Base-by-base conservation (phyloP, 2,113 vertebrate genomes). In the Fulica atra region DNA sequence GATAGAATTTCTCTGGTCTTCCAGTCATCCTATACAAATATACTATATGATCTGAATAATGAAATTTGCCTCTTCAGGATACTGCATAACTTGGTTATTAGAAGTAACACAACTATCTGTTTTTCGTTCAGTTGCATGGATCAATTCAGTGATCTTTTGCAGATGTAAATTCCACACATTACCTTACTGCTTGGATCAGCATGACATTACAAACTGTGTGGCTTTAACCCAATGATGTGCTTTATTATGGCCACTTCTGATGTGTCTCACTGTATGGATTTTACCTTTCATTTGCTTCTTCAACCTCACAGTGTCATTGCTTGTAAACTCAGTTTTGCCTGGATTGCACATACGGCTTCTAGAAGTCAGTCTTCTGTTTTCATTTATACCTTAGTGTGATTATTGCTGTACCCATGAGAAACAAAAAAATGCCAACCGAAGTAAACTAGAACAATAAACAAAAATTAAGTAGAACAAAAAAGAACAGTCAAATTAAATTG, bases 361-460 rank as follows among this genome's bases (percentile, higher is more conserved):
- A 65, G 29, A 83, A 86, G 59, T 82, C 51, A 72, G 48, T 64
- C 84, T 96, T 94, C 81, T 88, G 85, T 83, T 96, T 88, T 86
- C 92, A 68, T 86, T 88, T 89, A 71, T 88, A 56, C 13, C 3
- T 88, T 66, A 38, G 19, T 79, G 26, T 48, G n/a, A 61, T 89
- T 85, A 36, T 77, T 93, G 38, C 89, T 82, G 4, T 88, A 81
- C 6, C 40, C 61, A 42, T 46, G 40, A 59, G 63, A 94, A 89
- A 86, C 35, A 13, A 17, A 60, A 63, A 72, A 59, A 54, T 8
- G 15, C 40, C 8, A 77, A 48, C 60, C 25, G 11, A 88, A 72
- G 28, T 65, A 73, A 94, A 56, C 59, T 66, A 71, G 46, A 86
- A 54, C 51, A 80, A 89, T 61, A 86, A 89, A 83, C 54, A 92